Evolutionary conservation across 2,113 vertebrate species (phyloP), one percentile per base, ranked within the genome.

Genomic region (Notarius lentiginosus): DNA sequence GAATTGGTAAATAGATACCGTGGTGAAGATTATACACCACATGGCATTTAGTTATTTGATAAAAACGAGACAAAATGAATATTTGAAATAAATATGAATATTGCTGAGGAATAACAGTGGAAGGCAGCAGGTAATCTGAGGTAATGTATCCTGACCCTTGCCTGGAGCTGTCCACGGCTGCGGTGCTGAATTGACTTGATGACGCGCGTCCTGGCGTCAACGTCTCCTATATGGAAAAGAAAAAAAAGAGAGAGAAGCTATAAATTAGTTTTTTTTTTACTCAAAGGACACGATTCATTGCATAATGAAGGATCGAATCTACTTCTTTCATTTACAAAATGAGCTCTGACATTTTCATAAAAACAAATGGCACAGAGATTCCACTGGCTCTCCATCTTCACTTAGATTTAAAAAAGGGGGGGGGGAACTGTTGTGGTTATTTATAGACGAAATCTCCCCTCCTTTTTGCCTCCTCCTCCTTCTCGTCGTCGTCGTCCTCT

Each of bases 371-470:
- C 34, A 47, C 63, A 66, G 47, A 73, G 41, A 82, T 85, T 88
- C 84, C 79, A 72, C 15, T 30, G 51, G 34, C 49, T 81, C 34
- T 30, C 81, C 61, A 63, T 85, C 84, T 87, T 88, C 66, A 15
- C 85, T 73, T 79, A 85, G 70, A 60, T 79, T 5, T 3, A 66
- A 85, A 73, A 82, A 86, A 70, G 83, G 66, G 49, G 34, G 34
- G 34, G 34, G 34, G 0, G 2, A 0, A 41, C 41, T 77, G 2
- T 34, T 51, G 51, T 63, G 73, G 91, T 85, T 95, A 95, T 95
- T 94, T 92, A 94, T 95, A 94, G 94, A 89, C 27, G 76, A 82
- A 70, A 34, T 30, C 17, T 82, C 72, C 34, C 85, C 83, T 88
- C 80, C 34, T 41, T 82, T 68, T 77, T 66, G 75, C n/a, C n/a